Evolutionary conservation across 2,888 invertebrate species (phyloP).

Genomic region (Temnothorax unifasciatus): DNA sequence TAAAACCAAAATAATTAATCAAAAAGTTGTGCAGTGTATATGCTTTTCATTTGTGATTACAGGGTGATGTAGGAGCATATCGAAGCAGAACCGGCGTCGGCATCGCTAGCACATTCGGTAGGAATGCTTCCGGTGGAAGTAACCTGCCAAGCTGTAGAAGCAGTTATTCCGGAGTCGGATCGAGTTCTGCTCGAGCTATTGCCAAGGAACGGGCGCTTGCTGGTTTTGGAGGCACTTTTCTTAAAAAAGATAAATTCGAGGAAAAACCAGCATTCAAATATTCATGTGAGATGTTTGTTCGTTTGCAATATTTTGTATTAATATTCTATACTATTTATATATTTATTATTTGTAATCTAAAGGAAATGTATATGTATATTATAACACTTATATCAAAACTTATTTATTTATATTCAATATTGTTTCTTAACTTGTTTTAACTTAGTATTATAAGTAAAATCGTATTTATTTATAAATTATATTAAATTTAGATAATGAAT

Average conservation of each 20-base stretch:
- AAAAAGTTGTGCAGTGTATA: background rate
- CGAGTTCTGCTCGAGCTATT: slow-evolving; percentile 75
- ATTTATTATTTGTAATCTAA: background rate
- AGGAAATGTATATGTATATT: background rate
- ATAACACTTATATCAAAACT: background rate
- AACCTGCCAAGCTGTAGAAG: slow-evolving; percentile 81
- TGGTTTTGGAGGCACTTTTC: slow-evolving; percentile 75
- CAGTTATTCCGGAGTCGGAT: slow-evolving; percentile 77
- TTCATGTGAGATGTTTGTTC: slow-evolving; percentile 77
- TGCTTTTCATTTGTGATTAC: slow-evolving; percentile 62
- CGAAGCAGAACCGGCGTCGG: slow-evolving; percentile 76
- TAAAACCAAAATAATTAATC: background rate
- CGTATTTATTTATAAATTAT: too few species aligned
- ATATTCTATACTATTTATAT: background rate
- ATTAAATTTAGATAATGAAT: background rate
- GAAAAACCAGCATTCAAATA: slow-evolving; percentile 82
- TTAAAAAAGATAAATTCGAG: slow-evolving; percentile 80
- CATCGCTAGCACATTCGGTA: slow-evolving; percentile 76
- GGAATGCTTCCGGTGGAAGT: slow-evolving; percentile 77
- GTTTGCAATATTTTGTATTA: background rate
- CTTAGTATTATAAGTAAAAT: background rate
- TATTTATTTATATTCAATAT: background rate
- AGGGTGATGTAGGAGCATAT: slow-evolving; percentile 82
- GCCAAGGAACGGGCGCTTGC: slow-evolving; percentile 79
- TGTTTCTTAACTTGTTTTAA: background rate